These are phyloP conservation scores for Auanema freiburgensis DNA, from an alignment of 2,888 invertebrate genomes.

Conservation along the genomic window DNA sequence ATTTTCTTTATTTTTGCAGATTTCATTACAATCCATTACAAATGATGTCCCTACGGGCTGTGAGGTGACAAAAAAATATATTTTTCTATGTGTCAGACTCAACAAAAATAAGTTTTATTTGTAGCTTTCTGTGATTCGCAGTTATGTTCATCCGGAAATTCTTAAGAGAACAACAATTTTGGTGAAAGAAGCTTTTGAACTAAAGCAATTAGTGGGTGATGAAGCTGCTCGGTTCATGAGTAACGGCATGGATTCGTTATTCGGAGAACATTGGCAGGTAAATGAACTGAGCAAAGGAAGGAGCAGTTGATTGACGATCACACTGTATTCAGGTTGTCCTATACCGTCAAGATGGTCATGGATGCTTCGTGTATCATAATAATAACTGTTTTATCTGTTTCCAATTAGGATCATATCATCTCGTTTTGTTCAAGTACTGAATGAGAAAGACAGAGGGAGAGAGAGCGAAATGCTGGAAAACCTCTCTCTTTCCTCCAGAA, in stretches of 20 bases:
- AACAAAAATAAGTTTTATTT: too few relatives aligned
- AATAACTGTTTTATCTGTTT: conserved; percentile 20
- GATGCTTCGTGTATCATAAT: conserved; percentile 19
- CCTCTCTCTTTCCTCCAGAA: too few relatives aligned
- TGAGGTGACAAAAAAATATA: neutral
- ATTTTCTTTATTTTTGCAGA: too few relatives aligned
- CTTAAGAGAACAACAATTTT: conserved; percentile 8
- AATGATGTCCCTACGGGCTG: neutral
- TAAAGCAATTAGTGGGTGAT: conserved; percentile 11
- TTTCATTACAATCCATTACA: too few relatives aligned
- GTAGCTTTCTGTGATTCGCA: conserved; percentile 11
- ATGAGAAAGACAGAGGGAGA: too few relatives aligned
- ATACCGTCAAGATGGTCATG: conserved; percentile 13
- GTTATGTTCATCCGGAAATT: conserved; percentile 20
- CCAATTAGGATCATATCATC: conserved; percentile 11
- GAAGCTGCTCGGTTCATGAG: conserved; percentile 10
- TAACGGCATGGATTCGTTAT: conserved; percentile 12
- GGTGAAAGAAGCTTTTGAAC: conserved; percentile 16
- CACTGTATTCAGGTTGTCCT: conserved; percentile 12
- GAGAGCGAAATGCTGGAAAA: too few relatives aligned
- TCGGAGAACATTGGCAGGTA: conserved; percentile 19
- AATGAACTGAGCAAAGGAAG: neutral
- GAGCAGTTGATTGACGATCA: neutral
- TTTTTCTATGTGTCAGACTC: too few relatives aligned
- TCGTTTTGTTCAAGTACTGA: conserved; percentile 17